Evolutionary conservation across 2,888 invertebrate species (phyloP), one percentile per base, ranked within the genome.

Genomic region (Brenthis ino): DNA sequence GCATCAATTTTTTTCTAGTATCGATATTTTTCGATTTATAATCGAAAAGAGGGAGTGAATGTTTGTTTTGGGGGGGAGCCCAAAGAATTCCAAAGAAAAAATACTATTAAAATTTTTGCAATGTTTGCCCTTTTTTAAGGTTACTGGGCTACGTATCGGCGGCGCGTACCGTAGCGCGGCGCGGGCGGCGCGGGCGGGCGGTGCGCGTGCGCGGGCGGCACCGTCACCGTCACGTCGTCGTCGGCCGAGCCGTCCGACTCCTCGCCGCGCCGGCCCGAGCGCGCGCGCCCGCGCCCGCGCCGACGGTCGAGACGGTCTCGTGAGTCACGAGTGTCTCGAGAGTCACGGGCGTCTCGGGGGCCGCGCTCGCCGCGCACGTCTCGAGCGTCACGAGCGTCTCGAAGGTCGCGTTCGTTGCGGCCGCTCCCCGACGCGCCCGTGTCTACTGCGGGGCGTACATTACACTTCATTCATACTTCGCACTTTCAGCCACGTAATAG

Each of bases 201-300:
- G 72, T 77, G 78, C 71, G 74, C 73, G 71, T 77, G 74, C 76
- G 80, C 82, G 60, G 89, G 91, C 72, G 94, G 94, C 85, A 94
- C 91, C 74, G 89, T 94, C 74, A 94, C 93, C 65, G 94, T 94
- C 79, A 94, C 93, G 86, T 94, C 93, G 86, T 94, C 93, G 78
- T 92, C 93, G 67, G 83, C 93, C 57, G 94, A 94, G 65, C 88
- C 94, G 81, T 94, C 94, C 56, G 93, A 94, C 77, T 93, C 92
- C 67, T 86, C 85, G 74, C 80, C 77, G 69, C 80, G 80, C 67
- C 75, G 69, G n/a, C 64, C 71, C 28, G 56, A 60, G 14, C 67
- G 67, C 20, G 33, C 47, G 12, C 58, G 58, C n/a, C 28, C 11
- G n/a, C 61, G 61, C 12, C 33, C 33, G 16, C 16, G 12, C 61